Evolutionary conservation across 1,140 invertebrate species (phyloP).

Genomic region (Scaptomyza graminum): DNA sequence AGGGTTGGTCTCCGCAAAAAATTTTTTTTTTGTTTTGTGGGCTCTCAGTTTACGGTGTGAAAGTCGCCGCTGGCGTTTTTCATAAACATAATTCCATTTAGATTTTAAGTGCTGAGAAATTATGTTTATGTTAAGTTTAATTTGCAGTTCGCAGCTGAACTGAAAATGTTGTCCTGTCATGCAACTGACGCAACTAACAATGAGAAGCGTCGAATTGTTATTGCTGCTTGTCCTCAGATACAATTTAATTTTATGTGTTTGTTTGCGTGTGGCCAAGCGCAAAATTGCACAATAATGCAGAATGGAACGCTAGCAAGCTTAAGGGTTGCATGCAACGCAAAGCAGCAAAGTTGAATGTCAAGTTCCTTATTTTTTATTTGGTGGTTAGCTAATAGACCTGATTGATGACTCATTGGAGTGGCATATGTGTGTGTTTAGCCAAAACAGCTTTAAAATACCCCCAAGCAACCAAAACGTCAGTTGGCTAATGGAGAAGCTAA

Average conservation of each 20-base stretch:
- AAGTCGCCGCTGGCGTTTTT: conserved; percentile 59
- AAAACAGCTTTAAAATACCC: conserved; percentile 21
- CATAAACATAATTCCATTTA: conserved; percentile 74
- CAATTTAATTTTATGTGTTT: conserved; percentile 1
- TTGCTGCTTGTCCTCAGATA: conserved; percentile 24
- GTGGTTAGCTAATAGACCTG: conserved; percentile 66
- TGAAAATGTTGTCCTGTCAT: conserved; percentile 56
- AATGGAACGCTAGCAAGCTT: conserved; percentile 15
- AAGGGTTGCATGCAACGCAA: conserved; percentile 40
- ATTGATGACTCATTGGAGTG: conserved; percentile 67
- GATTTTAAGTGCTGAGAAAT: conserved; percentile 73
- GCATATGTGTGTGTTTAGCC: conserved; percentile 54
- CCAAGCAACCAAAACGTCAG: conserved; percentile 7
- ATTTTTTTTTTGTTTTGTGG: conserved; percentile 3
- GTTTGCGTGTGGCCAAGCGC: conserved; percentile 35
- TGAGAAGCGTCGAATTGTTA: conserved; percentile 43
- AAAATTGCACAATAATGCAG: conserved; percentile 60
- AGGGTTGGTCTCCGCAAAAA: conserved; percentile 27
- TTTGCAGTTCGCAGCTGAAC: conserved; percentile 73
- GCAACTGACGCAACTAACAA: conserved; percentile 39
- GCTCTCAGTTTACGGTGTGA: conserved; percentile 56
- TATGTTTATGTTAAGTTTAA: conserved; percentile 80
- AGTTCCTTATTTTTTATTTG: conserved; percentile 29
- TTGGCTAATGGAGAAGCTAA: conserved; percentile 42
- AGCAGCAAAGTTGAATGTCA: conserved; percentile 24